Base-by-base conservation (phyloP, 2,888 invertebrate genomes). In the Germaria angustata region DNA sequence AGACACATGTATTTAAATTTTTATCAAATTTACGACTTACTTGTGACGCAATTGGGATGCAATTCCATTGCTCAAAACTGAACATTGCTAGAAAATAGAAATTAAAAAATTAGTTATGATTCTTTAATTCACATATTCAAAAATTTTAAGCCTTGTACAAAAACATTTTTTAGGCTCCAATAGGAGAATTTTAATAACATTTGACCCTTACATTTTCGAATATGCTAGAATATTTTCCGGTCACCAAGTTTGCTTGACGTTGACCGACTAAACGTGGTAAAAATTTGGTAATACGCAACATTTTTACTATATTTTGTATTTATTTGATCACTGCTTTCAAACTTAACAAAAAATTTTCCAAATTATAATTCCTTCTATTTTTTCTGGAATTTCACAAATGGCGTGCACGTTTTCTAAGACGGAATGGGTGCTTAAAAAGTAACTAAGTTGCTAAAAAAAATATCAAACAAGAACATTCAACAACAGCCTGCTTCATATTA, bases 211-310 rank as follows among this genome's bases (percentile, higher is more conserved):
- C 90, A 81, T 86, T 86, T 85, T 89, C 88, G 88, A 90, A 90
- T 84, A 89, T 89, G 86, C 89, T 88, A 89, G 89, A 90, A 65
- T 84, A 69, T 80, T 88, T 87, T 55, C 87, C 85, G 77, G 84
- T 68, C 41, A 80, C 82, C 46, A 84, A 63, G 22, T 82, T 85
- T 28, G 81, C 59, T 65, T 84, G 85, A 63, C 86, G 87, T 65
- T 89, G 89, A 41, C 87, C 87, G 32, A 85, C 85, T 41, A 88
- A 84, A 66, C 88, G 88, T 69, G 90, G 88, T 46, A 90, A 81
- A 71, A 90, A 86, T 78, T 89, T 90, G 55, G 90, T 85, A 59
- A 90, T 86, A 46, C 90, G 88, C 76, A 90, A 86, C 90, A 90
- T 90, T 86, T 87, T 36, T 20, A 13, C 46, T 20, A 22, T 32